Base-by-base conservation (phyloP, 2,888 invertebrate genomes). In the Rotaria socialis region DNA sequence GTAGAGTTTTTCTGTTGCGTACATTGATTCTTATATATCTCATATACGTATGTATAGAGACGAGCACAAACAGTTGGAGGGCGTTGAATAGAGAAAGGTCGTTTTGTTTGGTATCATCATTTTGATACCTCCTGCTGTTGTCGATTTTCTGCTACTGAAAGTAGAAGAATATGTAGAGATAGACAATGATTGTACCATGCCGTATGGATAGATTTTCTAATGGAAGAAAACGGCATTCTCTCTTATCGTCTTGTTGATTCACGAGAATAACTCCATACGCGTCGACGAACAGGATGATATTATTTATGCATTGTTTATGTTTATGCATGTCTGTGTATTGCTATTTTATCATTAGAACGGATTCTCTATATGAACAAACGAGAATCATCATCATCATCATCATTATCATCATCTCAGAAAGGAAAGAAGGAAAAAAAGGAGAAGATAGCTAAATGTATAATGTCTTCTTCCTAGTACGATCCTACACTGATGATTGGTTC, bases 101-200 rank as follows among this genome's bases (percentile, higher is more conserved):
- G 67, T 67, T 67, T 67, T 67, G 67, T 67, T 67, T 19, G 35
- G 35, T 67, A 67, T 67, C 67, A 67, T 67, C 67, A 67, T 67
- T 67, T 67, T 41, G 16, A 6, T 67, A 19, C 16, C 27, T 67
- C 67, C 67, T 67, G 35, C 67, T 67, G 67, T 6, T 67, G 67
- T 67, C 27, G 67, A 67, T 67, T 67, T 35, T 50, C 50, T 67
- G 35, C 67, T 67, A 67, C 35, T 35, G 67, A 67, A 67, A 67
- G 35, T 16, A 67, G 35, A 56, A 56, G 56, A 14, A 67, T 11
- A 41, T 19, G 14, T 67, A 67, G 16, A 19, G 4, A 35, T 67
- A 67, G 67, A 67, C 67, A 67, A 67, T 67, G 6, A 27, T 67
- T 67, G 14, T 67, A 67, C 67, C 11, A 67, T 0, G 7, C 16